These are phyloP conservation scores for Apostichopus japonicus DNA, from an alignment of 35 echinoderm and acorn worm species.

Conservation along the genomic window DNA sequence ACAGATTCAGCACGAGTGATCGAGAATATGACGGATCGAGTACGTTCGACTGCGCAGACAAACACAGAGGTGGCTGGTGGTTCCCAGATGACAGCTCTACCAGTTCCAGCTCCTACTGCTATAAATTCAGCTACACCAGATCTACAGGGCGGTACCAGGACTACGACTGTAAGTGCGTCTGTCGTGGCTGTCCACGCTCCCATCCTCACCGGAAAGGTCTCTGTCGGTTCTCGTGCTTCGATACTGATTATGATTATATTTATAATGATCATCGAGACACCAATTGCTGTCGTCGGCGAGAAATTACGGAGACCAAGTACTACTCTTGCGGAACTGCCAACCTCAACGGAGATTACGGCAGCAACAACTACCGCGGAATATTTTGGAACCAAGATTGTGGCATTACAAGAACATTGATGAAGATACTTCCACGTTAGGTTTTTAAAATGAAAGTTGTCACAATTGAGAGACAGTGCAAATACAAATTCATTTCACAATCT, in stretches of 20 bases:
- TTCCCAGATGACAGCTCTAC: background rate
- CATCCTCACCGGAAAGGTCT: too few relatives aligned
- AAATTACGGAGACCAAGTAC: background rate
- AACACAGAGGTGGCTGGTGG: slow-evolving; percentile 22
- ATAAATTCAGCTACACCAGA: background rate
- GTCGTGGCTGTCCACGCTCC: too few relatives aligned
- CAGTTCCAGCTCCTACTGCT: background rate
- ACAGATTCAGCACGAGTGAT: background rate
- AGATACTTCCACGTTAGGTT: background rate
- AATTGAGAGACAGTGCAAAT: too few relatives aligned
- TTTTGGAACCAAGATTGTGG: background rate
- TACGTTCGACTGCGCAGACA: slow-evolving; percentile 19
- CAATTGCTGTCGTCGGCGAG: background rate
- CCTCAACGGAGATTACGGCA: background rate
- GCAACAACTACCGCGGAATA: background rate
- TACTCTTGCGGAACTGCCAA: background rate
- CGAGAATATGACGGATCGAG: background rate
- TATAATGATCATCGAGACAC: background rate
- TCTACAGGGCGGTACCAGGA: background rate
- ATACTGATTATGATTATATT: too few relatives aligned
- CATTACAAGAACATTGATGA: background rate
- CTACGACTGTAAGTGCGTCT: background rate
- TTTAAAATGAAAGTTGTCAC: too few relatives aligned
- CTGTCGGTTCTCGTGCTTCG: too few relatives aligned
- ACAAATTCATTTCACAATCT: too few relatives aligned